phyloP scores from a whole-genome alignment of 1,140 invertebrate genomes.

The Drosophila punjabiensis region DNA sequence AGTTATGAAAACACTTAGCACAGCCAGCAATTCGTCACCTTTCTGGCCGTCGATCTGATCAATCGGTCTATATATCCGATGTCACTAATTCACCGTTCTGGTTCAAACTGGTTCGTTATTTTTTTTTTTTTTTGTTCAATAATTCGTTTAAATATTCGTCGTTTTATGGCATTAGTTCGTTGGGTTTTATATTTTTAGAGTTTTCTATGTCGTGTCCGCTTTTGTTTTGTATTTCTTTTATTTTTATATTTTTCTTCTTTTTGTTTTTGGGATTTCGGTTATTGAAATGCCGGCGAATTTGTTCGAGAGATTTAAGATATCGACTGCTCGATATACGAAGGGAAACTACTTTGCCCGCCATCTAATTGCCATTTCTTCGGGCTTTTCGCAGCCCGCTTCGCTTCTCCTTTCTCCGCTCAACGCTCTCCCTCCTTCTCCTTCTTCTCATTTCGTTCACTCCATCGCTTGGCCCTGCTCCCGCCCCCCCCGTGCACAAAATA shows the following conservation, averaged over 20 bases:
- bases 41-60: conserved; percentile 4
- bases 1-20: conserved; percentile 48
- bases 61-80: conserved; percentile 17
- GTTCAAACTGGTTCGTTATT: conserved; percentile 22
- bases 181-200: conserved; percentile 16
- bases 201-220: conserved; percentile 11
- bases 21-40: conserved; percentile 20
- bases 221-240: conserved; percentile 16
- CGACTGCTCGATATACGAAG: conserved; percentile 68
- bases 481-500: background rate
- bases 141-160: conserved; percentile 30
- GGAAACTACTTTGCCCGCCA: conserved; percentile 65
- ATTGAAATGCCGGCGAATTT: conserved; percentile 59
- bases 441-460: background rate
- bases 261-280: conserved; percentile 17
- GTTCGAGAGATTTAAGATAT: conserved; percentile 49
- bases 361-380: conserved; percentile 54
- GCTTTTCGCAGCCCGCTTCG: conserved; percentile 23
- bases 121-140: conserved; percentile 5
- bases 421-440: conserved; percentile 21
- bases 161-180: conserved; percentile 37
- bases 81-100: conserved; percentile 16
- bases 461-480: background rate
- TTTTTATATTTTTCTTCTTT: conserved; percentile 10
- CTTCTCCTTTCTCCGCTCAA: conserved; percentile 21